Evolutionary conservation across 2,797 vertebrate species (phyloP).

Genomic region (Syngnathus rostellatus): DNA sequence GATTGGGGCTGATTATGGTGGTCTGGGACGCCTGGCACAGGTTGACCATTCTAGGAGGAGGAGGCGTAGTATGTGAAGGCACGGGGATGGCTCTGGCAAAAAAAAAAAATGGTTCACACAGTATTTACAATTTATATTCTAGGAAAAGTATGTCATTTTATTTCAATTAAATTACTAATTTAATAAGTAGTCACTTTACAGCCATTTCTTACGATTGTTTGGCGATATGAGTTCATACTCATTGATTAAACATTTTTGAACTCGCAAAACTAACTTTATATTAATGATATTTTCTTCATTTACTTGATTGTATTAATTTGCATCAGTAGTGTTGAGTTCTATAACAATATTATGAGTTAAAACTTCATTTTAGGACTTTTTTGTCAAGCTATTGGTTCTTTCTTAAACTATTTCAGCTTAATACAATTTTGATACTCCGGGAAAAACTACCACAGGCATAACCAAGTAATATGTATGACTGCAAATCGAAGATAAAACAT

Average conservation of each 20-base stretch:
- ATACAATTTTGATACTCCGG: neutral
- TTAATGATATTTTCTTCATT: neutral
- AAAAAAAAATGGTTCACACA: slow-evolving; percentile 1
- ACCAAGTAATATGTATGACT: too few species aligned
- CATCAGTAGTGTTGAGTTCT: neutral
- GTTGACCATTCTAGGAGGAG: slow-evolving; percentile 74
- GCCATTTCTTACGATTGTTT: too few species aligned
- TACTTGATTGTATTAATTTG: neutral
- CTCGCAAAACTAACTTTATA: neutral
- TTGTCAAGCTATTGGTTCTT: too few species aligned
- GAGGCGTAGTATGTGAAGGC: slow-evolving; percentile 51
- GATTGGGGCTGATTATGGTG: slow-evolving; percentile 80
- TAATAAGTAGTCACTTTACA: too few species aligned
- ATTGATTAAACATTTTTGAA: too few species aligned
- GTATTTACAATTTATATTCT: too few species aligned
- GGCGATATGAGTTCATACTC: too few species aligned
- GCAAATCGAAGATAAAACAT: too few species aligned
- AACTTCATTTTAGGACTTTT: neutral
- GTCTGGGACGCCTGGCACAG: slow-evolving; percentile 76
- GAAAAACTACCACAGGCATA: neutral
- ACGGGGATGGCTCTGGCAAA: slow-evolving; percentile 52
- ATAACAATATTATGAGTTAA: neutral
- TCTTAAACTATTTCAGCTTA: too few species aligned
- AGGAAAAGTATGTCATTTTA: too few species aligned
- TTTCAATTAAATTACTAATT: too few species aligned